Conservation (phyloP, 2,797 vertebrate genomes). For the Periparus ater region DNA sequence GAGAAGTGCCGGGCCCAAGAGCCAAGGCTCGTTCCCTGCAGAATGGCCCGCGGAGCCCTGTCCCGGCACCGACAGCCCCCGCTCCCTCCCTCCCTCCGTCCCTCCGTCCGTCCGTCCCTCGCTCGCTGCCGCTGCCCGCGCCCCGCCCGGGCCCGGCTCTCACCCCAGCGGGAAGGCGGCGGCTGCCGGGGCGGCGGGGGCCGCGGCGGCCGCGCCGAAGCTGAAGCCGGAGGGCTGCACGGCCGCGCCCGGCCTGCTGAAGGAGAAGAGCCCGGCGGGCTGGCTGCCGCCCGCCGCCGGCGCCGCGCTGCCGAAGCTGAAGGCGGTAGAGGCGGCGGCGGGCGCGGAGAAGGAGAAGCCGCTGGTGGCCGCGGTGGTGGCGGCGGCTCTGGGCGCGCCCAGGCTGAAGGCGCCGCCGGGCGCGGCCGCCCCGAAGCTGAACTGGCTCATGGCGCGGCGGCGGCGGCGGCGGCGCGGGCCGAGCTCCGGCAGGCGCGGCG, state of each 20-base stretch:
- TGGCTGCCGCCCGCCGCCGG: slow-evolving; percentile 42
- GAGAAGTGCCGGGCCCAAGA: rapidly evolving
- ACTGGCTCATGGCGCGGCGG: not conserved
- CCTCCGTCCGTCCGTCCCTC: too few relatives aligned
- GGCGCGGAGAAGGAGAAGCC: slow-evolving; percentile 73
- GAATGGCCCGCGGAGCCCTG: not conserved
- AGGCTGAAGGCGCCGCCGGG: slow-evolving; percentile 79
- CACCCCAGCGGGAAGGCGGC: slow-evolving; percentile 74
- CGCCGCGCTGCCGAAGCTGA: slow-evolving; percentile 78
- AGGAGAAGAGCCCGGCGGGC: slow-evolving; percentile 71
- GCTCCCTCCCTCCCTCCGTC: not conserved
- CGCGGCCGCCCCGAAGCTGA: not conserved
- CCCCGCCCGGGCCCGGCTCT: not conserved
- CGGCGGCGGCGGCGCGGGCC: not conserved
- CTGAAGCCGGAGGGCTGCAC: slow-evolving; percentile 70
- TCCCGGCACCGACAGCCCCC: not conserved
- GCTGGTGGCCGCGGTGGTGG: slow-evolving; percentile 47
- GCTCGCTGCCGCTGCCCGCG: not conserved
- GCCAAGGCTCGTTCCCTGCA: not conserved
- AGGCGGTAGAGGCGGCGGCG: slow-evolving; percentile 48
- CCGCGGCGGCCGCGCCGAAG: slow-evolving; percentile 64
- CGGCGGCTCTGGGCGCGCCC: slow-evolving; percentile 76
- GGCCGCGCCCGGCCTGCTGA: slow-evolving; percentile 53
- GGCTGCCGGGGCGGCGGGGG: slow-evolving; percentile 32
- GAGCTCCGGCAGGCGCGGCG: not conserved